Evolutionary conservation across 2,888 invertebrate species (phyloP), one percentile per base, ranked within the genome.

Genomic region (Melanostoma mellinum): DNA sequence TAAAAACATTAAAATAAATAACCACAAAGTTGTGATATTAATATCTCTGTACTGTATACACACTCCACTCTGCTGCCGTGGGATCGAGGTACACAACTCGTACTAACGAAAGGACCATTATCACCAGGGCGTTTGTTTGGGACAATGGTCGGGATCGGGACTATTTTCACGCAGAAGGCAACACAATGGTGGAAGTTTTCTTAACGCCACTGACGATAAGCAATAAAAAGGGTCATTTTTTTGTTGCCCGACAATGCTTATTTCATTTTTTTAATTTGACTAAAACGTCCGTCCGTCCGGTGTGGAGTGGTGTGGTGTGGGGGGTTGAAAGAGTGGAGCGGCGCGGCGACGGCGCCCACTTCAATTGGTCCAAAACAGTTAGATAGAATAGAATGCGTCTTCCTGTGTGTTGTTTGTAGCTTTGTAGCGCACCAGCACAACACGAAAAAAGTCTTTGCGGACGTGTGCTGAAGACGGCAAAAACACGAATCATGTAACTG

Each of bases 1-100:
- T 86, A 85, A 86, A 86, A 85, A 82, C 86, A 86, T 86, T 86
- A 86, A 85, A 86, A 86, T 86, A 86, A 86, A 86, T 86, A 86
- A 86, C 82, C 82, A 86, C 86, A 85, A 80, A 85, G 86, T 85
- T 85, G 82, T 77, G 85, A 85, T 86, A 86, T 86, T 79, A 86
- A 85, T 82, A 77, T 48, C 72, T 63, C 65, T 68, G 81, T 65
- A 68, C 73, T 63, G 60, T 58, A 20, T 20, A 20, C 20, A 20
- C 20, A 20, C 20, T 20, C 20, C 20, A 20, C 20, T 20, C 78
- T 67, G 53, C 50, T 30, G 46, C 40, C 53, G 40, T 38, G 46
- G 55, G 44, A 20, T 20, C 20, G 67, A 44, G 71, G 69, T 61
- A 69, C 50, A 69, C 63, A 32, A 10, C 42, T 60, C n/a, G 30